Evolutionary conservation across 2,888 invertebrate genomes (phyloP).

Genomic region (Pristionchus entomophagus): DNA sequence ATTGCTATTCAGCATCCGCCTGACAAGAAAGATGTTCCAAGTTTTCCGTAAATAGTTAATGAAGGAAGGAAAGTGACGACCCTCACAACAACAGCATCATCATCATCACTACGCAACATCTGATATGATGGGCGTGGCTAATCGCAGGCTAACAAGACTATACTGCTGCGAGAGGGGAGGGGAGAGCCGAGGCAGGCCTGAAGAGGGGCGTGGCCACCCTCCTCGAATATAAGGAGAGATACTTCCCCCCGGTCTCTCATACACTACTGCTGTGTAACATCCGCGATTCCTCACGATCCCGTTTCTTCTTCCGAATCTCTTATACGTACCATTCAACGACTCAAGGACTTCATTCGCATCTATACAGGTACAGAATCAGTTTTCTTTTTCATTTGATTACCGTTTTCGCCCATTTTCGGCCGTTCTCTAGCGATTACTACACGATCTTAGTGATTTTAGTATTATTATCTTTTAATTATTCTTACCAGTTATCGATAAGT

Average conservation of each 20-base stretch:
- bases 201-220: background rate
- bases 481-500: background rate
- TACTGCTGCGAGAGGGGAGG: constrained; percentile 3
- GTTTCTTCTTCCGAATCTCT: background rate
- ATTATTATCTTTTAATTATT: too few species aligned
- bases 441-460: background rate
- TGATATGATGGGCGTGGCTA: background rate
- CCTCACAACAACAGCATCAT: too few species aligned
- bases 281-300: background rate
- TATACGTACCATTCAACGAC: background rate
- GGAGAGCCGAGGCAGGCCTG: constrained; percentile 21
- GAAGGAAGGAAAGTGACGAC: too few species aligned
- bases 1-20: too few species aligned
- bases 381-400: too few species aligned
- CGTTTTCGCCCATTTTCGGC: too few species aligned
- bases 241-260: background rate
- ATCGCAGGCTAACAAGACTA: background rate
- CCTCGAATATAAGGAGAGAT: background rate
- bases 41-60: background rate
- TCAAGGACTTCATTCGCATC: background rate
- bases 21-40: too few species aligned
- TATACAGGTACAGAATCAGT: background rate
- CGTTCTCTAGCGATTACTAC: too few species aligned
- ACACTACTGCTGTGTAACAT: background rate
- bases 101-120: background rate